Evolutionary conservation across 2,888 invertebrate genomes (phyloP), one percentile per base, ranked within the genome.

Genomic region (Noctua comes): DNA sequence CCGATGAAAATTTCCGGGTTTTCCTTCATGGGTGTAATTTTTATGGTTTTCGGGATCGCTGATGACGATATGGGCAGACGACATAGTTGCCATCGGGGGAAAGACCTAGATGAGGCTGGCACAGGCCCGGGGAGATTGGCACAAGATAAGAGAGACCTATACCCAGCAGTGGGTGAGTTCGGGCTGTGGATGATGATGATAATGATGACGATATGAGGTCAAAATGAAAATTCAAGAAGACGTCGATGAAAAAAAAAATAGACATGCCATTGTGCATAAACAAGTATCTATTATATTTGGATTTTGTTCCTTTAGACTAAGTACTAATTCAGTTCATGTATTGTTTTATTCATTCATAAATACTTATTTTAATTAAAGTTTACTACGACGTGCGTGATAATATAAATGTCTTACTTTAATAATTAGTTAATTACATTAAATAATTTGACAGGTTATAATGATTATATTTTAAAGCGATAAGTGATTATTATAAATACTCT

Each of bases 291-390:
- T 62, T 62, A 64, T 27, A 59, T 59, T 27, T 59, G 27, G n/a
- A 59, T 59, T 27, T 59, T 59, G n/a, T 31, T 62, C 27, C 27
- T 18, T 62, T 18, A 8, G 27, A 62, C 59, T 62, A 27, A 65
- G 65, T 40, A 65, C 40, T n/a, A n/a, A 65, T 65, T 40, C 65
- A 65, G n/a, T 43, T 43, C 40, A 66, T 43, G n/a, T 24, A 8
- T 43, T 43, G 66, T n/a, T 66, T n/a, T 43, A 66, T n/a, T 43
- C 7, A 66, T 43, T 66, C 66, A 66, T 66, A 66, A n/a, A 66
- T 66, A 66, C 43, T 66, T 43, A 66, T 66, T 66, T 24, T n/a
- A 43, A 66, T 66, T n/a, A 43, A 10, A 8, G n/a, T 43, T 43
- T 65, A 40, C 16, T 16, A 43, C 16, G n/a, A 43, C n/a, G 16